phyloP scores from a whole-genome alignment of 2,797 vertebrate species.

The Poliocrania exsul region DNA sequence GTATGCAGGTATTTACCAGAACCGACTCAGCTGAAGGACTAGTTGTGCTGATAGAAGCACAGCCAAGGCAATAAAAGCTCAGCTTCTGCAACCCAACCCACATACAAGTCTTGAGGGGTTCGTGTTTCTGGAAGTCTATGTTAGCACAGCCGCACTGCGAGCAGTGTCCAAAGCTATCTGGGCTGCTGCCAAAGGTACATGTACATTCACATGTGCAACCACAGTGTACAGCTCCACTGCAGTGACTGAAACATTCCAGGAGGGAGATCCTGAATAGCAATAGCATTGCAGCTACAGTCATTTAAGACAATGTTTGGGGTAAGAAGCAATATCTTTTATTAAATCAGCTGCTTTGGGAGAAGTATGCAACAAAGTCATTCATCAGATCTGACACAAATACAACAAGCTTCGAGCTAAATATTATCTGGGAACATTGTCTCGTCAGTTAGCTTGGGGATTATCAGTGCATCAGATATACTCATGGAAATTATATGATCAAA shows the following conservation, averaged over 20 bases:
- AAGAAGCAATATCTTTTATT: background rate
- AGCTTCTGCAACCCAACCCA: background rate
- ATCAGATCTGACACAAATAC: background rate
- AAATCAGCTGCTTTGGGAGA: background rate
- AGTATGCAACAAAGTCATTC: background rate
- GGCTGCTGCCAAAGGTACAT: background rate
- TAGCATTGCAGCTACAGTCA: background rate
- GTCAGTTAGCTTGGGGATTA: background rate
- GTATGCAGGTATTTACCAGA: background rate
- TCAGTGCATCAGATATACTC: background rate
- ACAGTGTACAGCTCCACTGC: rapidly evolving
- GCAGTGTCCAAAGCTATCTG: background rate
- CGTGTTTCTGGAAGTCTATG: background rate
- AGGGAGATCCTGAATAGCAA: background rate
- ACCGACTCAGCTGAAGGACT: background rate
- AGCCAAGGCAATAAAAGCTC: background rate
- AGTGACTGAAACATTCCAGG: background rate
- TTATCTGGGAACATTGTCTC: background rate
- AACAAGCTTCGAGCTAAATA: constrained; percentile 1
- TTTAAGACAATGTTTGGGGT: background rate
- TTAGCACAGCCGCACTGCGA: rapidly evolving
- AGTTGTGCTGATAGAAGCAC: background rate
- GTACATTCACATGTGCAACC: background rate
- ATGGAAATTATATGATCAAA: background rate
- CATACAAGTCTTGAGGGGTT: background rate